Evolutionary conservation across 2,113 vertebrate species (phyloP), one percentile per base, ranked within the genome.

Genomic region (Colinus virginianus): DNA sequence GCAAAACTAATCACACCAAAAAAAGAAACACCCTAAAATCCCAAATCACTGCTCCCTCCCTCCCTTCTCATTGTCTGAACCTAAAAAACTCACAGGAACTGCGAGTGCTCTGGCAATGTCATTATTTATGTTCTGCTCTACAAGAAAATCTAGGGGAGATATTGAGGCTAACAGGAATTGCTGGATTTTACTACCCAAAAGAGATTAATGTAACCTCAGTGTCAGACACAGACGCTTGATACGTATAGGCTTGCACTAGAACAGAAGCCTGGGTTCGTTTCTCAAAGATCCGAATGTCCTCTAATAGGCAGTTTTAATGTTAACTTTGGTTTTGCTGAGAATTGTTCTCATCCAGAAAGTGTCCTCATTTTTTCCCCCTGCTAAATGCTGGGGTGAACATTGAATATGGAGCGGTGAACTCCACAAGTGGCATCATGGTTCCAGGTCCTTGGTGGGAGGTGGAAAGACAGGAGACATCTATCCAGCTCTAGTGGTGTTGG

Each of bases 1-100:
- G 82, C 71, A 93, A 88, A 95, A 79, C 88, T 85, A 90, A 93
- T 90, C 3, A 12, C 63, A 84, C n/a, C 46, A 83, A 72, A 70
- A 81, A 53, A 81, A 46, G 62, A 78, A 90, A 62, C 32, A 72
- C 59, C 32, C 49, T 72, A 58, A 94, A 84, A 1, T 12, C 42
- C 19, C 5, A 72, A 38, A 77, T 90, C 48, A 36, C 85, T 70
- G 38, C 28, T 83, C 28, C 5, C 18, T 71, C 13, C 23, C 20
- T 79, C 49, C 58, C n/a, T 82, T 69, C 38, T 88, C 25, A 9
- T 84, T 78, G 34, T 67, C 15, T 34, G 69, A 77, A 85, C 32
- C 25, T 78, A 53, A 79, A 56, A 83, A 36, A 68, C 78, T 42
- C 62, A 6, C 14, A 81, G 81, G 40, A 85, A 78, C 76, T 75